These are phyloP conservation scores for Hypena proboscidalis DNA, from an alignment of 2,888 invertebrate genomes.

Conservation along the genomic window DNA sequence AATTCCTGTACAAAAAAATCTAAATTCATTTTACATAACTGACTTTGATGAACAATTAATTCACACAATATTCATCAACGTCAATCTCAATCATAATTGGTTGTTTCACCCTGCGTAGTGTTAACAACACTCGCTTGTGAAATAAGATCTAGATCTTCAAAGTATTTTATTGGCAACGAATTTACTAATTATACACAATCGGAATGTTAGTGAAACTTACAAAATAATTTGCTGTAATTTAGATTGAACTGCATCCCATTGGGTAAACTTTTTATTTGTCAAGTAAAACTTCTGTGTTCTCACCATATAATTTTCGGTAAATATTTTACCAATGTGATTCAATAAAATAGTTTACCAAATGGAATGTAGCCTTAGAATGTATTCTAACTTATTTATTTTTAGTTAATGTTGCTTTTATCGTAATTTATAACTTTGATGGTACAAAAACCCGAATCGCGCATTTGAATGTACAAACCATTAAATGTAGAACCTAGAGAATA, in stretches of 20 bases:
- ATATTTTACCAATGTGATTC: too few species aligned
- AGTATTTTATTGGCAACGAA: not conserved
- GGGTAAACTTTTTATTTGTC: too few species aligned
- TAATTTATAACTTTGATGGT: slow-evolving; percentile 43
- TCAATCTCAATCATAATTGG: slow-evolving; percentile 14
- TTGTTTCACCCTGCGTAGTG: slow-evolving; percentile 22
- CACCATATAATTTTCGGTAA: too few species aligned
- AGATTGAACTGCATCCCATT: too few species aligned
- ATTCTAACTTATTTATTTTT: slow-evolving; percentile 41
- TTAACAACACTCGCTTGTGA: slow-evolving; percentile 16
- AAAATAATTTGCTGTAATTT: slow-evolving; percentile 9
- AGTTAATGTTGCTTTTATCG: slow-evolving; percentile 33
- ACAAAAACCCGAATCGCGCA: slow-evolving; percentile 58
- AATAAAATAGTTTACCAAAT: too few species aligned
- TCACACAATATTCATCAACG: not conserved
- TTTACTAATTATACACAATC: slow-evolving; percentile 5
- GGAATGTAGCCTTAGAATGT: too few species aligned
- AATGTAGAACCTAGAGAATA: slow-evolving; percentile 25
- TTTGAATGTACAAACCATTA: slow-evolving; percentile 58
- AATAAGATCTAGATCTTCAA: slow-evolving; percentile 10
- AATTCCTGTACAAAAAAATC: not conserved
- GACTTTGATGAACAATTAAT: slow-evolving; percentile 6
- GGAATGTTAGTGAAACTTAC: slow-evolving; percentile 13
- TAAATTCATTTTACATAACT: not conserved
- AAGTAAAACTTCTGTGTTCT: too few species aligned